Conservation (phyloP, 1,140 invertebrate species). For the Ceratosolen fusciceps region DNA sequence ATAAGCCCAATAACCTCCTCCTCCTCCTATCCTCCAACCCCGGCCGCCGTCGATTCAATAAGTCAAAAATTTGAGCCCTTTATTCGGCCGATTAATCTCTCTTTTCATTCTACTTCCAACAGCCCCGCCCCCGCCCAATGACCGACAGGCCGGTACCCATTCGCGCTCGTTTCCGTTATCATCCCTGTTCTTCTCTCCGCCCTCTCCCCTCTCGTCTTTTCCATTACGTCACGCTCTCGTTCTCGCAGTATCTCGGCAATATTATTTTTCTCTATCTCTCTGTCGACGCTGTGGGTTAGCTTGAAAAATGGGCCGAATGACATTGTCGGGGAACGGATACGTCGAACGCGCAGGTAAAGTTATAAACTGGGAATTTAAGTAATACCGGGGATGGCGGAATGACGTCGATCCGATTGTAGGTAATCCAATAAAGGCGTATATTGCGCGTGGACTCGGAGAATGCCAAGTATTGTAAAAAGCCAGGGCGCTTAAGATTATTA, state of each 20-base stretch:
- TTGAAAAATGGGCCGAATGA: background rate
- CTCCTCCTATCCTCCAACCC: no score
- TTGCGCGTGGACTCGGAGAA: background rate
- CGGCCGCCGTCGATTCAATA: no score
- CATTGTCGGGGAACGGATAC: background rate
- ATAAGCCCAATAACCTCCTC: no score
- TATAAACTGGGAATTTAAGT: background rate
- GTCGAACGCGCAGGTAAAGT: background rate
- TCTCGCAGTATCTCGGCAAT: background rate
- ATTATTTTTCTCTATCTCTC: no score
- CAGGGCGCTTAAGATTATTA: background rate
- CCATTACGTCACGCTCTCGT: no score
- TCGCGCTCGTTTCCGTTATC: background rate
- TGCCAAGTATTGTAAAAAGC: background rate
- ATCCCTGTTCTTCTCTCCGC: background rate
- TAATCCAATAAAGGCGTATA: conserved; percentile 4
- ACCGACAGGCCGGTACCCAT: no score
- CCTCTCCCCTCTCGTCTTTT: background rate
- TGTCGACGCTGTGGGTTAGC: no score
- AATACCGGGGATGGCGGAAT: background rate
- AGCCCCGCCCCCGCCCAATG: background rate
- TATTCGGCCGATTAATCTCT: background rate
- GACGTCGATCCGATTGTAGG: conserved; percentile 2
- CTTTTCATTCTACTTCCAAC: background rate
- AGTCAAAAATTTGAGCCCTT: no score